A percentile compares a stretch with the other conserved stretches of the same genome.
Conservation (phyloP, 2,888 invertebrate genomes). For the Ormyrus rosae region DNA sequence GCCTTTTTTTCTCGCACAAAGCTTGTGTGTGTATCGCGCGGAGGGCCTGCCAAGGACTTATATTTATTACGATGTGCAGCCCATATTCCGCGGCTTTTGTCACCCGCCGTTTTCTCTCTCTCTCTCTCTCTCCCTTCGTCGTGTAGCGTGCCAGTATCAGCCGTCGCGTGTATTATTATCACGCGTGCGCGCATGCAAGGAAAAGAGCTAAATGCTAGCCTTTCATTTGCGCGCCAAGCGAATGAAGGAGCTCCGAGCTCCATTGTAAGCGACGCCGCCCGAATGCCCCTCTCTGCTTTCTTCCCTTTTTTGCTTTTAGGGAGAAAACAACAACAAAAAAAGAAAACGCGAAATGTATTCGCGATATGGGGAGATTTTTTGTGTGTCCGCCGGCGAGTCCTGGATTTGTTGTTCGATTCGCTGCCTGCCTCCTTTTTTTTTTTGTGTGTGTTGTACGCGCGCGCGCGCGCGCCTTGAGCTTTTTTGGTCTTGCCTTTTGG, state of each 20-base stretch:
- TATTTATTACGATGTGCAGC: conserved; percentile 52
- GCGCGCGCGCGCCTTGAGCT: neutral
- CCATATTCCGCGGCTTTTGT: conserved; percentile 15
- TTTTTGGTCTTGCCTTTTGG: neutral
- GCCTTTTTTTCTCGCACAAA: conserved; percentile 36
- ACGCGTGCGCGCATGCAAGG: conserved; percentile 22
- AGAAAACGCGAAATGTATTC: conserved; percentile 38
- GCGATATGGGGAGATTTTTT: conserved; percentile 33
- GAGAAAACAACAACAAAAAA: too few species aligned
- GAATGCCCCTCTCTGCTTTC: neutral
- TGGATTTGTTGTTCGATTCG: too few species aligned
- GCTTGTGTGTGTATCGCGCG: conserved; percentile 37
- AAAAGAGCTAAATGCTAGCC: conserved; percentile 37
- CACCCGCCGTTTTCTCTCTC: neutral
- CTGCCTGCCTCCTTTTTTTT: conserved; percentile 2
- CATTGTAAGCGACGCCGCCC: conserved; percentile 23
- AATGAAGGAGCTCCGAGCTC: conserved; percentile 36
- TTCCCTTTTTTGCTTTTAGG: neutral
- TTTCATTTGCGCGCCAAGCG: conserved; percentile 39
- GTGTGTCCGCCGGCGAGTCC: neutral
- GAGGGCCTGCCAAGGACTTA: conserved; percentile 50
- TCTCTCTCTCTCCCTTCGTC: neutral
- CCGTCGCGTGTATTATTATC: conserved; percentile 48
- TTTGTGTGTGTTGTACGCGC: neutral
- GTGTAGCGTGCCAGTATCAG: conserved; percentile 41